Evolutionary conservation across 2,113 vertebrate species (phyloP), one percentile per base, ranked within the genome.

Genomic region (Bubalus kerabau): DNA sequence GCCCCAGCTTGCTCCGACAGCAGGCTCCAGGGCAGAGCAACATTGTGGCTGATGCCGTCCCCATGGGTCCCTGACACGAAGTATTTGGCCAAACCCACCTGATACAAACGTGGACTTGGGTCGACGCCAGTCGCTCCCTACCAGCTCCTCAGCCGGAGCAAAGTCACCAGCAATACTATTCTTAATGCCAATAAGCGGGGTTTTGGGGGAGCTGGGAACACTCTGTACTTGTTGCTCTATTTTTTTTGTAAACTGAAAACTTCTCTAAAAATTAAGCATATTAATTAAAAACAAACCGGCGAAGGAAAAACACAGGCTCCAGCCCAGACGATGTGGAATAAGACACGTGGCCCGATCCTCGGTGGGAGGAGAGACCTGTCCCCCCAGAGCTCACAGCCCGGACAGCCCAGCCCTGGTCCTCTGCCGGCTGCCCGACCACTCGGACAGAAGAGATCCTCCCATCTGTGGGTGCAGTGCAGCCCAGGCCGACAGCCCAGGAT

Each of bases 121-220:
- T 10, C 0, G 2, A 0, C 2, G 4, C 15, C 0, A 5, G 54
- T 1, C 23, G 1, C 2, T 0, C 16, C 0, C 19, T 5, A 0
- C 2, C 3, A 1, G 74, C 14, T 30, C 9, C 15, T 10, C 16
- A 1, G 0, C 2, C 5, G 3, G 11, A 8, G 6, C 24, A 2
- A 0, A 6, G 0, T 21, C 21, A 1, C 12, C 1, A 2, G 5
- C 6, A 24, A 4, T 1, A 7, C 32, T 1, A 1, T 8, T 4
- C 2, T 15, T 17, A 3, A 43, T 4, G 30, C 46, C 19, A 13
- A 12, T 3, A 3, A 17, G 1, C 8, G 1, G 9, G 46, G 7
- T 15, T 4, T 2, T n/a, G 32, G 12, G 32, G 24, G 14, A 8
- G 6, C 23, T 11, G 80, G 19, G 46, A 16, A 46, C 8, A 15